These are phyloP conservation scores for Platichthys stellatus DNA, from an alignment of 2,113 vertebrate genomes.

Conservation along the genomic window DNA sequence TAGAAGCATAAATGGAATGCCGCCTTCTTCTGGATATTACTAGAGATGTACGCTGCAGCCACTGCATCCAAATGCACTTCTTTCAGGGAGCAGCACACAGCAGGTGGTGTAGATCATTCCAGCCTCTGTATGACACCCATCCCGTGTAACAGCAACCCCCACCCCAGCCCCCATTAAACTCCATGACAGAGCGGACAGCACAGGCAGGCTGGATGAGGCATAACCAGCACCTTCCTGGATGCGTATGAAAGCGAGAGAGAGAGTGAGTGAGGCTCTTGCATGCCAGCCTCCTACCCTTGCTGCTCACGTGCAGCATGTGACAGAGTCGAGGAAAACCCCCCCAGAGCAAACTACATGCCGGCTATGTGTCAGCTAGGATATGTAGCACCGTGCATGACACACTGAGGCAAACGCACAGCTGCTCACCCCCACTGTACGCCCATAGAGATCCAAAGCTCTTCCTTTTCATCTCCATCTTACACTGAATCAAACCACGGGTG, in stretches of 20 bases:
- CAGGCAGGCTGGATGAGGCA: conserved; percentile 28
- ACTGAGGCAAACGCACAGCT: conserved; percentile 49
- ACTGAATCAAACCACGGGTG: conserved; percentile 9
- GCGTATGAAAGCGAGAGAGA: conserved; percentile 20
- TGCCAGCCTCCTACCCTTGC: conserved; percentile 40
- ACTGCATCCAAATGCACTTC: conserved; percentile 17
- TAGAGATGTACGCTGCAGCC: conserved; percentile 7
- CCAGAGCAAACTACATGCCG: conserved; percentile 56
- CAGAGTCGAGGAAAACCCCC: conserved; percentile 66
- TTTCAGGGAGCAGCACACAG: conserved; percentile 29
- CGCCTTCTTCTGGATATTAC: conserved; percentile 29
- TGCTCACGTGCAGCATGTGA: conserved; percentile 79
- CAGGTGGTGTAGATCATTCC: conserved; percentile 53
- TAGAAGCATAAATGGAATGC: background rate
- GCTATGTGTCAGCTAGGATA: conserved; percentile 63
- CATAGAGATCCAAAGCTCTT: conserved; percentile 18
- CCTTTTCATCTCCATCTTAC: conserved; percentile 5
- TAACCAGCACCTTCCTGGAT: conserved; percentile 55
- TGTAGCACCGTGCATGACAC: conserved; percentile 42
- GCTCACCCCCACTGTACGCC: conserved; percentile 48
- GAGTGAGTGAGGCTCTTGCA: conserved; percentile 57
- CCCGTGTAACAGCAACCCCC: background rate
- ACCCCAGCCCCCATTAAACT: conserved; percentile 49
- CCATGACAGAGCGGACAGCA: conserved; percentile 7
- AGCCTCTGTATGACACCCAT: background rate